Conservation (phyloP, 2,113 vertebrate genomes). For the Clarias gariepinus region DNA sequence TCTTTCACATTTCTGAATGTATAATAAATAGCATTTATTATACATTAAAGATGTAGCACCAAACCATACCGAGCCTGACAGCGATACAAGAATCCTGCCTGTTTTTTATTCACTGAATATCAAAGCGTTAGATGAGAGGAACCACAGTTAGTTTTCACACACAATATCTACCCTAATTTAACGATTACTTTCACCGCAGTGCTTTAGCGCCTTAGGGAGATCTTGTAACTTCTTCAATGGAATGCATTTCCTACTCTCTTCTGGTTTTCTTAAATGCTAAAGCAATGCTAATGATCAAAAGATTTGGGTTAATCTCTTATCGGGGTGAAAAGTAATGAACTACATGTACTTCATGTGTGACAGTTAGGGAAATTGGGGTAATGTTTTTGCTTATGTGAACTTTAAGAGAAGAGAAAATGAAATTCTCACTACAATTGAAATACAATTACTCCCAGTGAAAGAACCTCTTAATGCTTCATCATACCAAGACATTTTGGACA, state of each 20-base stretch:
- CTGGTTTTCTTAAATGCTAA: not conserved
- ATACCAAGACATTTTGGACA: too few relatives aligned
- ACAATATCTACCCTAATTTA: slow-evolving; percentile 7
- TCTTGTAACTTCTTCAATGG: not conserved
- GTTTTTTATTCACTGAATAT: not conserved
- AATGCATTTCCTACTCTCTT: not conserved
- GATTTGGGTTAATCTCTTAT: not conserved
- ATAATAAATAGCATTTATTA: not conserved
- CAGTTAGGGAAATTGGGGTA: too few relatives aligned
- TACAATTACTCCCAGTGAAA: too few relatives aligned
- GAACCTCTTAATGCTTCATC: too few relatives aligned
- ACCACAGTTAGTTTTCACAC: not conserved
- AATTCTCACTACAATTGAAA: too few relatives aligned
- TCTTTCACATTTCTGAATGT: not conserved
- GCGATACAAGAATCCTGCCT: not conserved
- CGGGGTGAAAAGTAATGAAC: not conserved
- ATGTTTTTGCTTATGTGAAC: too few relatives aligned
- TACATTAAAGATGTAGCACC: not conserved
- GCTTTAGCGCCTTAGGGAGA: not conserved
- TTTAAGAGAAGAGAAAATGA: too few relatives aligned
- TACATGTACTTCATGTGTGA: not conserved
- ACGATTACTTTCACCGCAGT: not conserved
- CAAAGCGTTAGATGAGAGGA: slow-evolving; percentile 6
- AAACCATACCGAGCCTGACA: not conserved
- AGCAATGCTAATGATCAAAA: not conserved